Base-by-base conservation (phyloP, 2,888 invertebrate species). In the Chymomyza fuscimana region DNA sequence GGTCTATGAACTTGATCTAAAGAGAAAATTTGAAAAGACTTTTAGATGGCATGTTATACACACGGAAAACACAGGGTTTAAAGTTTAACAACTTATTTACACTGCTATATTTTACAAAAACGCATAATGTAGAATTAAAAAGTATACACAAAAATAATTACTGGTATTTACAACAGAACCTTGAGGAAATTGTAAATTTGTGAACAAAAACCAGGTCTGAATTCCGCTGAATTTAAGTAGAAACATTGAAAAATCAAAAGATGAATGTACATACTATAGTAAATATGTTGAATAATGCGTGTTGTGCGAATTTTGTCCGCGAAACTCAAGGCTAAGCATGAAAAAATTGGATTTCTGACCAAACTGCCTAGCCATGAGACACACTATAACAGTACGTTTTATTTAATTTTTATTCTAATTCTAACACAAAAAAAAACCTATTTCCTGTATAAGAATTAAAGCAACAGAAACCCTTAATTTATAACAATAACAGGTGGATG, bases 241-340 rank as follows among this genome's bases (percentile, higher is more conserved):
- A 46, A 46, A 46, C 12, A 46, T 46, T 46, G 36, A 36, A 52
- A 52, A 52, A 0, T 7, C 9, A 16, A 22, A 54, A 22, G 12
- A 4, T 16, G 52, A 54, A 54, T 54, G 54, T 54, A n/a, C 40
- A 46, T 12, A 46, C 2, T 22, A 54, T 12, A 46, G 10, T 22
- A 54, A 54, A 16, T 16, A 16, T 52, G 19, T 16, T 52, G 1
- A 16, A 51, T 52, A 19, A 52, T 32, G 32, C 5, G 32, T 7
- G 5, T 29, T 29, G 16, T 16, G 16, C 10, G 52, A 73, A 69
- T 65, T 69, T 65, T 70, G 87, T 78, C 70, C 81, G 79, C 77
- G 82, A 79, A 87, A 79, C 80, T 89, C 89, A 89, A 88, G 88
- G 89, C 76, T 73, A 83, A 73, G 71, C 75, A 80, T 86, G 79